phyloP scores from a whole-genome alignment of 2,888 invertebrate genomes.

The Netelia fuscicornis region DNA sequence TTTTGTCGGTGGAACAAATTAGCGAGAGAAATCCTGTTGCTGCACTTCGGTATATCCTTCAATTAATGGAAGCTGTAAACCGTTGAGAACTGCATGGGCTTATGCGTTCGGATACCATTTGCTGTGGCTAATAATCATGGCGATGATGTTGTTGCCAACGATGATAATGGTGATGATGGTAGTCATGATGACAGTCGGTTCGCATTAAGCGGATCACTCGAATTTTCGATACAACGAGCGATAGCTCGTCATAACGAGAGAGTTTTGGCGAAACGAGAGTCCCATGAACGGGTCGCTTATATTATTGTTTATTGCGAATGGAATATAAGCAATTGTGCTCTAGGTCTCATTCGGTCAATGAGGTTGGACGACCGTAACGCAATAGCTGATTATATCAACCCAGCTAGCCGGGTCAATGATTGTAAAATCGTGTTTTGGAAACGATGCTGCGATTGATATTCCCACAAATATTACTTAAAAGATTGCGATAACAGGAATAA shows the following conservation, averaged over 20 bases:
- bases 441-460: too few relatives aligned
- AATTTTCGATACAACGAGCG: constrained; percentile 58
- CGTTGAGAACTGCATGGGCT: constrained; percentile 22
- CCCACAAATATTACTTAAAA: too few relatives aligned
- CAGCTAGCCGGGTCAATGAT: too few relatives aligned
- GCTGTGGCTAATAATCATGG: constrained; percentile 17
- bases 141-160: neutral
- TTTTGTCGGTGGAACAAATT: constrained; percentile 31
- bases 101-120: constrained; percentile 12
- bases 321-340: constrained; percentile 42
- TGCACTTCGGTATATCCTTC: neutral
- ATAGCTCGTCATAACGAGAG: constrained; percentile 51
- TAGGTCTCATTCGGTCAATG: constrained; percentile 44
- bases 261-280: constrained; percentile 46
- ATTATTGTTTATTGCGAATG: constrained; percentile 26
- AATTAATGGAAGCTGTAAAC: constrained; percentile 49
- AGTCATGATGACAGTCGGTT: constrained; percentile 53
- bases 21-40: constrained; percentile 10
- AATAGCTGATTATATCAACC: neutral
- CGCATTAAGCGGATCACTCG: constrained; percentile 65
- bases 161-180: constrained; percentile 19
- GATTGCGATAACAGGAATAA: too few relatives aligned
- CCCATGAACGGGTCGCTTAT: constrained; percentile 1
- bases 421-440: too few relatives aligned
- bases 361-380: constrained; percentile 38